Evolutionary conservation across 1,140 invertebrate species (phyloP).

Genomic region (Drosophila mojavensis): DNA sequence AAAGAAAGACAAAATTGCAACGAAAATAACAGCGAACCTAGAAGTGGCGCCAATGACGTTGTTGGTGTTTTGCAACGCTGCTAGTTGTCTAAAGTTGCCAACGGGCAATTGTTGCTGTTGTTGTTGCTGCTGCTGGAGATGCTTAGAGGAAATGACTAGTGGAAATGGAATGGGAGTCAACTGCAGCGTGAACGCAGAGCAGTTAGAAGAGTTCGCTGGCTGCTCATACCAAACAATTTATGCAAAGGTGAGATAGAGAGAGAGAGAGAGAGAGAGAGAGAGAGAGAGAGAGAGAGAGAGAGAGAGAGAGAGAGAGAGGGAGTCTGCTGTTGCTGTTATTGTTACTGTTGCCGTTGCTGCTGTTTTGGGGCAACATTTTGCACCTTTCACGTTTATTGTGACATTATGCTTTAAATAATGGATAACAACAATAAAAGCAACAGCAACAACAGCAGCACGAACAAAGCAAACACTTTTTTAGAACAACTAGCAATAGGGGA

Average conservation of each 20-base stretch:
- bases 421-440: slow-evolving; percentile 54
- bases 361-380: slow-evolving; percentile 68
- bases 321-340: slow-evolving; percentile 32
- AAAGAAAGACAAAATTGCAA: not conserved
- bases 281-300: not conserved
- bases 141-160: not conserved
- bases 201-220: slow-evolving; percentile 23
- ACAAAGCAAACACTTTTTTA: slow-evolving; percentile 73
- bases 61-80: slow-evolving; percentile 20
- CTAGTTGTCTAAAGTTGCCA: slow-evolving; percentile 39
- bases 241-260: slow-evolving; percentile 21
- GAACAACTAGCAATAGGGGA: slow-evolving; percentile 41
- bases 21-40: slow-evolving; percentile 9
- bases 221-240: slow-evolving; percentile 51
- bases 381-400: slow-evolving; percentile 80
- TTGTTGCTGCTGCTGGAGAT: not conserved
- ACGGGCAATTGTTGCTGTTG: slow-evolving; percentile 31
- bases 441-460: slow-evolving; percentile 2
- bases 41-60: slow-evolving; percentile 20
- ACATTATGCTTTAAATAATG: slow-evolving; percentile 82
- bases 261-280: not conserved
- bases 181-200: not conserved
- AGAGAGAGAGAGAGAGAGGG: not conserved
- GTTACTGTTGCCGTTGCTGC: not conserved
- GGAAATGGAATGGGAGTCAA: slow-evolving; percentile 6